Evolutionary conservation across 2,888 invertebrate genomes (phyloP), one percentile per base, ranked within the genome.

Genomic region (Aleiodes alternator): DNA sequence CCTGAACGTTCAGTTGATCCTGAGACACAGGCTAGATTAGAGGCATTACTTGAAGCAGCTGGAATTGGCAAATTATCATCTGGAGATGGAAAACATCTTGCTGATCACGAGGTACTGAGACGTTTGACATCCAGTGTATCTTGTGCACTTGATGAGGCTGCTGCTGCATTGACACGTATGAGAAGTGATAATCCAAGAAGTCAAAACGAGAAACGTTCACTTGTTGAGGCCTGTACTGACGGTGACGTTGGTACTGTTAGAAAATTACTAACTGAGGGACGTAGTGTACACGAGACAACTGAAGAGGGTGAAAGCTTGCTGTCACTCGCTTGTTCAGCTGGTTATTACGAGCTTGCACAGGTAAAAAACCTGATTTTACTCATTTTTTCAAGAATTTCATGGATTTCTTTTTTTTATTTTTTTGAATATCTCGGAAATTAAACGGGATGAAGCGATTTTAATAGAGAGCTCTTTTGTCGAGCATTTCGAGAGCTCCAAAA

Each of bases 301-400:
- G 98, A 98, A 90, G 98, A 98, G 90, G 98, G 98, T 82, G 98
- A 99, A 91, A 97, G 97, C 86, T 92, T 99, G 80, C 92, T 99
- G 79, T 98, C 98, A 73, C 94, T 98, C 85, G 98, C 98, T 78
- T 98, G 98, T 90, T 97, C 98, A 79, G 98, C 98, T 79, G 98
- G 98, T 69, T 98, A 98, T 91, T 98, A 96, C 91, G 98, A 98
- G 91, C 93, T 98, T 83, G 98, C 98, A 83, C 97, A 98, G 93
- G 97, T 96, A 90, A 82, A 85, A 81, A 16, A 16, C 69, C n/a
- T 12, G 6, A 38, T 38, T 38, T 38, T 7, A 38, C 3, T 38
- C 5, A 38, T 38, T 38, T 7, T 8, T 5, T 38, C 38, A 38
- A 7, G 38, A 23, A 7, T 38, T 38, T 78, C 70, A 23, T 23